These are phyloP conservation scores for Pteruthius melanotis DNA, from an alignment of 2,113 vertebrate genomes.

Conservation along the genomic window DNA sequence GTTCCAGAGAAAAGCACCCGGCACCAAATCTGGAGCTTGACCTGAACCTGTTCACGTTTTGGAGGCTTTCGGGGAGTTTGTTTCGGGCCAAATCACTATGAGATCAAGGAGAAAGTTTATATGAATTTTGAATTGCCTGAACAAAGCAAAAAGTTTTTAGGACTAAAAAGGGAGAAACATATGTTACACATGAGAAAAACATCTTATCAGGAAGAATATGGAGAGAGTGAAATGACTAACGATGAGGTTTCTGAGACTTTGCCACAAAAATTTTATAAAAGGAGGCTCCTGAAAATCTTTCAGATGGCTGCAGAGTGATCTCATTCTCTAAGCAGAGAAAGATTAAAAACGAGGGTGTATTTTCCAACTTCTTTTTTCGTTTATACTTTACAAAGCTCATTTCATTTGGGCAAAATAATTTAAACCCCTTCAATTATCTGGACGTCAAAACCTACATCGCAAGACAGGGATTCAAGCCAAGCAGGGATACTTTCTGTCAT, in stretches of 20 bases:
- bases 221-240: constrained; percentile 55
- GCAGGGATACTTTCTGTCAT: background rate
- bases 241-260: constrained; percentile 37
- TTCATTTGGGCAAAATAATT: background rate
- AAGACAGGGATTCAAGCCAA: background rate
- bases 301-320: constrained; percentile 16
- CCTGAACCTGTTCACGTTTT: background rate
- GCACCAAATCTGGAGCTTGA: constrained; percentile 4
- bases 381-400: background rate
- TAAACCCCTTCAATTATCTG: background rate
- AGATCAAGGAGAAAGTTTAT: constrained; percentile 39
- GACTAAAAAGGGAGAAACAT: constrained; percentile 61
- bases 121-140: constrained; percentile 37
- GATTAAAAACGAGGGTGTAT: background rate
- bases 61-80: background rate
- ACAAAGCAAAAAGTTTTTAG: constrained; percentile 59
- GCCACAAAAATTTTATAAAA: constrained; percentile 2
- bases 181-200: constrained; percentile 60
- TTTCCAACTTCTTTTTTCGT: background rate
- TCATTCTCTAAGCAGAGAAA: background rate
- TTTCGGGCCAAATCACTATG: constrained; percentile 39
- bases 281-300: constrained; percentile 28
- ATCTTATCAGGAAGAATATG: constrained; percentile 54
- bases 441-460: background rate
- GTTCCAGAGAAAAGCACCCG: background rate